Conservation (phyloP, 2,797 vertebrate species). For the Rhinophrynus dorsalis region DNA sequence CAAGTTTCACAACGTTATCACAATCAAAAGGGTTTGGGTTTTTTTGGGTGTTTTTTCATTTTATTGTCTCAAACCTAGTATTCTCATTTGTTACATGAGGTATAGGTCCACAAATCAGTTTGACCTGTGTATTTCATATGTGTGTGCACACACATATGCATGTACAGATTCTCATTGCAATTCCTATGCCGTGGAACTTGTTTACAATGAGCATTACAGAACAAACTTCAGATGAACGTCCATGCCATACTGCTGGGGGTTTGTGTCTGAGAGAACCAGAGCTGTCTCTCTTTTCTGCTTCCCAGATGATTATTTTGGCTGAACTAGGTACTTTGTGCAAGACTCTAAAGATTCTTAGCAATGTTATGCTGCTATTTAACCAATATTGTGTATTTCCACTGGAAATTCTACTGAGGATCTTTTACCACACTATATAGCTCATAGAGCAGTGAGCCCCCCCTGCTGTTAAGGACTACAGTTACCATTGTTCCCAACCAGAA, state of each 20-base stretch:
- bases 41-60: conserved; percentile 72
- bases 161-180: conserved; percentile 65
- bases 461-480: no score
- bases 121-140: conserved; percentile 38
- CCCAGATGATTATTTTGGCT: conserved; percentile 29
- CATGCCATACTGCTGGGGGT: conserved; percentile 58
- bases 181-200: conserved; percentile 68
- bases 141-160: conserved; percentile 65
- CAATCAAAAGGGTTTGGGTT: conserved; percentile 67
- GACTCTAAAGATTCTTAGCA: conserved; percentile 56
- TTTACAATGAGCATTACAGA: conserved; percentile 73
- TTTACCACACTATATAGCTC: no score
- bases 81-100: conserved; percentile 67
- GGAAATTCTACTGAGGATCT: conserved; percentile 48
- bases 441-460: no score
- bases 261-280: conserved; percentile 48
- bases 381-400: conserved; percentile 60
- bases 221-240: conserved; percentile 59
- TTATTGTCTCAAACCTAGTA: conserved; percentile 71
- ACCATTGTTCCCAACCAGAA: no score
- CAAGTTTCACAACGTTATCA: conserved; percentile 75
- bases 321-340: conserved; percentile 49
- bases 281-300: conserved; percentile 49
- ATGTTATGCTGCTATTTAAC: conserved; percentile 67
- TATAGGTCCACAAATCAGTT: conserved; percentile 62